Percentiles rank a stretch among this genome's conserved stretches.
phyloP scores from a whole-genome alignment of 2,797 vertebrate genomes.

The Apogon hyalosoma region DNA sequence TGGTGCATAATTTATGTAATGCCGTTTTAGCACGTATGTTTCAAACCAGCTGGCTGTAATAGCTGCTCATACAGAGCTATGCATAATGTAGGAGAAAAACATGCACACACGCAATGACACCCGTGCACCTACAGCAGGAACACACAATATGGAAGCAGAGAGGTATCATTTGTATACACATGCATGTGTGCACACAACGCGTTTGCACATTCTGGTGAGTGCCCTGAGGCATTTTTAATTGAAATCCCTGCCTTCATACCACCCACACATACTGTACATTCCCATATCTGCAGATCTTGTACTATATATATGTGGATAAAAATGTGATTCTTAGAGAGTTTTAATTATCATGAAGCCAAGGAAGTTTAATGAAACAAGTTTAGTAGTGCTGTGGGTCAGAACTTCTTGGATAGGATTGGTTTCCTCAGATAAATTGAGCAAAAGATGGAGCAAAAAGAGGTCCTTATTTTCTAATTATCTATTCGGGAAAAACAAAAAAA shows the following conservation, averaged over 20 bases:
- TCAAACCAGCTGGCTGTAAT: constrained; percentile 40
- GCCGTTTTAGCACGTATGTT: constrained; percentile 37
- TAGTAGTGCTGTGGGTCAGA: neutral
- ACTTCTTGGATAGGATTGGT: neutral
- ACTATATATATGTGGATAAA: constrained; percentile 14
- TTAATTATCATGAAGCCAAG: neutral
- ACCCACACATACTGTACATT: constrained; percentile 34
- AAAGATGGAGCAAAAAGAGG: neutral
- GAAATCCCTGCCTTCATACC: constrained; percentile 45
- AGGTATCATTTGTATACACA: constrained; percentile 7
- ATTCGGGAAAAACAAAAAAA: too few species aligned
- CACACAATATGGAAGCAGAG: constrained; percentile 8
- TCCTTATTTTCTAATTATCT: neutral
- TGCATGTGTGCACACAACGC: constrained; percentile 6
- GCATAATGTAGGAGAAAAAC: constrained; percentile 40
- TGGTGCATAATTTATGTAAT: constrained; percentile 57
- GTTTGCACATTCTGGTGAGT: neutral
- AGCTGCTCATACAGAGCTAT: constrained; percentile 9
- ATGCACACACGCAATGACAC: neutral
- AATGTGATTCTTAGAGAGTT: neutral
- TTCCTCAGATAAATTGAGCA: neutral
- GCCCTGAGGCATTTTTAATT: constrained; percentile 41
- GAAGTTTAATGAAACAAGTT: neutral
- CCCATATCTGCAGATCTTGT: constrained; percentile 17
- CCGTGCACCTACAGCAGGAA: neutral